Percentiles rank a stretch among this genome's conserved stretches.
These are phyloP conservation scores for Meloe dianella DNA, from an alignment of 2,888 invertebrate species.

Conservation along the genomic window DNA sequence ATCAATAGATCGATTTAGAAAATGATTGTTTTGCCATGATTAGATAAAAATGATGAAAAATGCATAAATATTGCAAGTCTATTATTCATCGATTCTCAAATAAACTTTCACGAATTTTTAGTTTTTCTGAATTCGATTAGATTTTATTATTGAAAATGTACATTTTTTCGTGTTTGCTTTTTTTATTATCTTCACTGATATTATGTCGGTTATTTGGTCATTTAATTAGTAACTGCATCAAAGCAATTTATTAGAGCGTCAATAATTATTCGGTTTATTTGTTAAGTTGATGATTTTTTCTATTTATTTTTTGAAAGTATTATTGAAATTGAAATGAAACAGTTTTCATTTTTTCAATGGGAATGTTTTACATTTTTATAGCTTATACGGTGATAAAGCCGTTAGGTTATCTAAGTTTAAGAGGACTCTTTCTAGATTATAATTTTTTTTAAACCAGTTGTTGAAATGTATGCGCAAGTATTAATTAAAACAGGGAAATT, in stretches of 20 bases:
- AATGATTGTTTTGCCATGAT: no score
- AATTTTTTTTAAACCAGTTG: no score
- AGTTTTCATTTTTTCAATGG: not conserved
- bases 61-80: not conserved
- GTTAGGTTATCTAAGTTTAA: no score
- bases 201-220: slow-evolving; percentile 9
- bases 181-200: not conserved
- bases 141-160: not conserved
- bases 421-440: not conserved
- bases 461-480: no score
- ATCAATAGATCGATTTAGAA: no score
- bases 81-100: not conserved
- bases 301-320: not conserved
- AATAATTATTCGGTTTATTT: not conserved
- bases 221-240: not conserved
- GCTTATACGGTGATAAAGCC: no score
- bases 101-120: not conserved
- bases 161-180: not conserved
- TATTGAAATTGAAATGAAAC: slow-evolving; percentile 12
- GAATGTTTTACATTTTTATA: not conserved
- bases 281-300: not conserved
- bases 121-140: not conserved
- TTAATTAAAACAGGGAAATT: slow-evolving; percentile 20
- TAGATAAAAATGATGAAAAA: not conserved
- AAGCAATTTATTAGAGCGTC: slow-evolving; percentile 2